Percentiles rank a stretch among this genome's conserved stretches.
These are phyloP conservation scores for Drosophila sp. DNA, from an alignment of 1,140 invertebrate genomes.

Conservation along the genomic window DNA sequence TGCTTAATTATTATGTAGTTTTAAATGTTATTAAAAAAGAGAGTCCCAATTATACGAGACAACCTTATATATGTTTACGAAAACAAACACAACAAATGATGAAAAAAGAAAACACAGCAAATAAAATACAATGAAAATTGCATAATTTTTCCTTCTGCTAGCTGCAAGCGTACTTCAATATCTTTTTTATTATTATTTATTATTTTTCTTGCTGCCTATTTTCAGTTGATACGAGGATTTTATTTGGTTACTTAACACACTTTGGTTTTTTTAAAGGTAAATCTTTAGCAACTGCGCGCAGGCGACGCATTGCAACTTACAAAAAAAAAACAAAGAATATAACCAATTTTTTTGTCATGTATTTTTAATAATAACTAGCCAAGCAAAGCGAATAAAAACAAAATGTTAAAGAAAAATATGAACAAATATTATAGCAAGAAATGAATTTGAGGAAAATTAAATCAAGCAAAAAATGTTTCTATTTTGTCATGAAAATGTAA, in stretches of 20 bases:
- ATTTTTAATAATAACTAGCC: conserved; percentile 50
- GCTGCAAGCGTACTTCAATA: conserved; percentile 46
- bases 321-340: conserved; percentile 29
- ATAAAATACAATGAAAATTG: conserved; percentile 65
- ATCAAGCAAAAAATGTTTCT: conserved; percentile 60
- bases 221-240: conserved; percentile 17
- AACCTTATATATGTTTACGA: conserved; percentile 53
- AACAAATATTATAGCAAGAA: neutral
- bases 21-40: conserved; percentile 66
- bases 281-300: conserved; percentile 47
- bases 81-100: conserved; percentile 40
- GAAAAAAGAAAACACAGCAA: conserved; percentile 48
- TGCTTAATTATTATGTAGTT: conserved; percentile 79
- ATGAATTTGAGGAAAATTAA: conserved; percentile 9
- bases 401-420: conserved; percentile 1
- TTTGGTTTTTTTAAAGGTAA: neutral
- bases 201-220: neutral
- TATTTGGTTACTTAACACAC: neutral
- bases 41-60: conserved; percentile 47
- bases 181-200: neutral
- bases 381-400: conserved; percentile 40
- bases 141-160: conserved; percentile 29
- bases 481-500: conserved; percentile 69
- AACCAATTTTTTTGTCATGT: conserved; percentile 49
- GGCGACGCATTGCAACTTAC: conserved; percentile 47